Base-by-base conservation (phyloP, 2,797 vertebrate genomes). In the Glossophaga mutica region DNA sequence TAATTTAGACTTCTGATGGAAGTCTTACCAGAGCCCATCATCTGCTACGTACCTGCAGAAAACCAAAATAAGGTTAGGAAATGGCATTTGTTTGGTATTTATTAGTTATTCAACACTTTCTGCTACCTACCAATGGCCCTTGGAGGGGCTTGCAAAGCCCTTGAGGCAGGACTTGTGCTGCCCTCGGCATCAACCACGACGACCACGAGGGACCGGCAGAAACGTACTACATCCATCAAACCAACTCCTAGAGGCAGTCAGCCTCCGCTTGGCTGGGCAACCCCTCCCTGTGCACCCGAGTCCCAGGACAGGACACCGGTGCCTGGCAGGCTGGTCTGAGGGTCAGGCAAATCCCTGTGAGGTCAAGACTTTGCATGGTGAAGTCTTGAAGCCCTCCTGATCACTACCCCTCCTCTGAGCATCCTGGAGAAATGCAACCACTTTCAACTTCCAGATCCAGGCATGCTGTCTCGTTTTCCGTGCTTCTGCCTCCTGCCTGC, bases 381-480 rank as follows among this genome's bases (percentile, higher is more conserved):
- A 73, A 14, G 18, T 26, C n/a, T 16, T 29, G 10, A 73, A 14
- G 18, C 32, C n/a, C 21, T 29, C 19, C 6, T 37, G 16, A 12
- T 4, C 19, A 6, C 67, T 32, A 9, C 14, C 0, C 3, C 22
- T 9, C 1, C 5, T 6, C 9, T 24, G 1, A 2, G 22, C 55
- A 6, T 67, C 32, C 18, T 26, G 46, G 48, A 81, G 15, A 59
- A 48, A 74, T 2, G 9, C n/a, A 48, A 9, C 6, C 9, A 3
- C 34, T 44, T 85, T 4, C 7, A 0, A 1, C n/a, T 44, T 22
- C 68, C 29, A 70, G 18, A 16, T 48, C 10, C 32, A 32, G 24
- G 32, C 18, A 3, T 0, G 3, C 3, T 29, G 4, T 3, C 16
- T 59, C 34, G 48, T 14, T 26, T 0, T 14, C 44, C 16, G 18